A percentile compares a stretch with the other conserved stretches of the same genome.
These are phyloP conservation scores for Zosterops japonicus DNA, from an alignment of 2,113 vertebrate species.

Conservation along the genomic window DNA sequence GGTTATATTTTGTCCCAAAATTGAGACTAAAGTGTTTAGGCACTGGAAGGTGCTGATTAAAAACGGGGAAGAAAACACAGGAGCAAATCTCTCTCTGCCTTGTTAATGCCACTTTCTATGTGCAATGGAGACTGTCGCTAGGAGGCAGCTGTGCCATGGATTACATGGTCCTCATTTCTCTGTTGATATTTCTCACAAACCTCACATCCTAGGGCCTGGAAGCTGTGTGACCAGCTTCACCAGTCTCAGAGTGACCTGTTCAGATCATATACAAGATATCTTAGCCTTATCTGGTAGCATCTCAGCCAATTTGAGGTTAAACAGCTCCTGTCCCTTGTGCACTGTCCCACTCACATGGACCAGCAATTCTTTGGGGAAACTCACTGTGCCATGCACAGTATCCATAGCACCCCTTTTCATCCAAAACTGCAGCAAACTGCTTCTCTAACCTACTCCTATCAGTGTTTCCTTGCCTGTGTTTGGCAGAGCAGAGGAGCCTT, in stretches of 20 bases:
- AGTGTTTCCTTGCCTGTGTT: background rate
- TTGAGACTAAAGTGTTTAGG: background rate
- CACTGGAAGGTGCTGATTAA: background rate
- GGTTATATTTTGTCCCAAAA: background rate
- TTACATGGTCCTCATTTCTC: background rate
- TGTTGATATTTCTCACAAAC: background rate
- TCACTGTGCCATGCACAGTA: rapidly evolving
- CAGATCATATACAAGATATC: background rate
- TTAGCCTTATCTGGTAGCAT: background rate
- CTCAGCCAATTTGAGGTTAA: background rate
- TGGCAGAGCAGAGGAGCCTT: background rate
- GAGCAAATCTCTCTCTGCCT: background rate
- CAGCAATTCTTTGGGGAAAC: background rate
- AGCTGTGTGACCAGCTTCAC: background rate
- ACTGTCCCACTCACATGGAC: background rate
- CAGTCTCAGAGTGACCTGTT: background rate
- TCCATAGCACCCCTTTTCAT: background rate
- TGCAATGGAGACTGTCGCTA: background rate
- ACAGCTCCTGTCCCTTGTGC: background rate
- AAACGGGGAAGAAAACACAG: background rate
- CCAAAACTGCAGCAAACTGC: background rate
- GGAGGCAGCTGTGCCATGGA: background rate
- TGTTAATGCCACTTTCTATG: background rate
- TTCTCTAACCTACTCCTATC: background rate
- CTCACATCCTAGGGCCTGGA: background rate